Percentiles rank a stretch among this genome's conserved stretches.
phyloP scores from a whole-genome alignment of 30 jellyfish, hydroid and myxozoan genomes.

The Clytia hemisphaerica region DNA sequence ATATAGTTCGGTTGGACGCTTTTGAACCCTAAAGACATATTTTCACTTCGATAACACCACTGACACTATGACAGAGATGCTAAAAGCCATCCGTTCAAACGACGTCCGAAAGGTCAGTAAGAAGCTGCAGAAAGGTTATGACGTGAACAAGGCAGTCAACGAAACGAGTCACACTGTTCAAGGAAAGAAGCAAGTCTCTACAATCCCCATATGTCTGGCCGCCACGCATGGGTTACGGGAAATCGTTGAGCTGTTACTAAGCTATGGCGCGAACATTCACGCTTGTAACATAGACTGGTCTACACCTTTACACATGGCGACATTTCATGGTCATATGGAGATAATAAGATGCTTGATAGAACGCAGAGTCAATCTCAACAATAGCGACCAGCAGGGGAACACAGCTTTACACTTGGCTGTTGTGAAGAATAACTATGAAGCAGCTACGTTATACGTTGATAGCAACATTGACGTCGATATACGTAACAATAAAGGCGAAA shows the following conservation, averaged over 20 bases:
- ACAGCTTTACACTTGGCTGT: conserved; percentile 28
- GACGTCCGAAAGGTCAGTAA: neutral
- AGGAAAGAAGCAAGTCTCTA: neutral
- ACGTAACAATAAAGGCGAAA: conserved; percentile 1
- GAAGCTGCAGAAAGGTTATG: neutral
- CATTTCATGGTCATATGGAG: conserved; percentile 29
- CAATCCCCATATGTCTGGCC: conserved; percentile 30
- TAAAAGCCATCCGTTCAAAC: neutral
- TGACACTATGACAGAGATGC: neutral
- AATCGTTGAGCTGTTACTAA: conserved; percentile 11
- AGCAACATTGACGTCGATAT: conserved; percentile 10
- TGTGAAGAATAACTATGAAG: conserved; percentile 14
- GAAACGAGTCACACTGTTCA: neutral
- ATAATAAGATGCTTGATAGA: conserved; percentile 8
- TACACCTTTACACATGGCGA: conserved; percentile 24
- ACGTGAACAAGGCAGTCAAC: neutral
- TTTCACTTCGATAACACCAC: too few relatives aligned
- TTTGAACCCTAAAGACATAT: too few relatives aligned
- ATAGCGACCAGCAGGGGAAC: conserved; percentile 25
- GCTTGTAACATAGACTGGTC: conserved; percentile 30
- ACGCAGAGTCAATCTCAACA: conserved; percentile 12
- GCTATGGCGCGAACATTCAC: conserved; percentile 28
- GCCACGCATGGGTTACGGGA: conserved; percentile 16
- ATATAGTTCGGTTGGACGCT: too few relatives aligned
- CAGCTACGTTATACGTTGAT: neutral